Evolutionary conservation across 2,113 vertebrate species (phyloP), one percentile per base, ranked within the genome.

Genomic region (Micronycteris hirsuta): DNA sequence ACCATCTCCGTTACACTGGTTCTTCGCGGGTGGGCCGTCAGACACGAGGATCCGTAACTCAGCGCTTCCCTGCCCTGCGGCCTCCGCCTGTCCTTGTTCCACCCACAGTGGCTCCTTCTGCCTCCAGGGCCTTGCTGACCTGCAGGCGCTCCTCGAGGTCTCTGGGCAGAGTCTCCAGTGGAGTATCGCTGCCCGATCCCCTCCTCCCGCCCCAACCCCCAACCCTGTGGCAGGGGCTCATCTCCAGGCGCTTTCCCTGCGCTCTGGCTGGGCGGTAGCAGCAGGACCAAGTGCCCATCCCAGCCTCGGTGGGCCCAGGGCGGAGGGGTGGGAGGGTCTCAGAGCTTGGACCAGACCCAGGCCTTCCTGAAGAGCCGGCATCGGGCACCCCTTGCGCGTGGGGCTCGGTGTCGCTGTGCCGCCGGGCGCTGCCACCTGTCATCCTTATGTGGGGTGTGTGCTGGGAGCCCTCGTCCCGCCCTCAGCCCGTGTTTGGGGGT

Each of bases 391-490:
- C 19, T 10, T 16, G 1, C 16, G 12, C 1, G 1, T 0, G 13
- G 0, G 41, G 49, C 26, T 14, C 5, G 0, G 7, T 4, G 3
- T 11, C 33, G 4, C 67, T 20, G 33, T 22, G 3, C 43, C 5
- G 1, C 10, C 24, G 0, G 12, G 47, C 26, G 7, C 28, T 2
- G 2, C 11, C 9, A 2, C 2, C 13, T 58, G 15, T 5, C 8
- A 0, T 1, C 2, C 20, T 11, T 16, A 0, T 7, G 12, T 28
- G 45, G 0, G 1, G 3, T 22, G 3, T 1, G 54, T 17, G 1
- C 2, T 0, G 1, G 17, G 22, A 15, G 5, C 28, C 16, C 45
- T 1, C 0, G 0, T 10, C 5, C 43, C 19, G 4, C 0, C 0
- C 24, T 22, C 5, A 9, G 56, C 56, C 54, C 1, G 0, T 36